Percentiles rank a stretch among this genome's conserved stretches.
Evolutionary conservation across 2,797 vertebrate species (phyloP).

Genomic region (Sus cebifrons): DNA sequence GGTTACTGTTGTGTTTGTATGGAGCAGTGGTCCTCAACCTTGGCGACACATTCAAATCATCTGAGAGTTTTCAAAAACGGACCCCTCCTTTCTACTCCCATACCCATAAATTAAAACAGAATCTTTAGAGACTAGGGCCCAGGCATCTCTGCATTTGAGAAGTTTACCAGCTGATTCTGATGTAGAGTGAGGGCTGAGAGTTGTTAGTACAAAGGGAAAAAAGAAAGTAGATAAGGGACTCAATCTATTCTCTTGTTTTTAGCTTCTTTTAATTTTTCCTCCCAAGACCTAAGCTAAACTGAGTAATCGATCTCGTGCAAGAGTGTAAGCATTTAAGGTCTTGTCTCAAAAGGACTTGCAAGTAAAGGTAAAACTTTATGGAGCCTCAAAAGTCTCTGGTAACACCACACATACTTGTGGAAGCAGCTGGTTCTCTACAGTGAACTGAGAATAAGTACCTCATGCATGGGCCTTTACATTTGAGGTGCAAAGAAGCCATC

Average conservation of each 20-base stretch:
- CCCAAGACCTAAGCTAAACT: not conserved
- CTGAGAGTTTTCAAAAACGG: not conserved
- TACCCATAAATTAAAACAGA: slow-evolving; percentile 29
- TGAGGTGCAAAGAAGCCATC: not conserved
- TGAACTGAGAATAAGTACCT: not conserved
- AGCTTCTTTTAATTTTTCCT: slow-evolving; percentile 54
- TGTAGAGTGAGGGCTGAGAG: not conserved
- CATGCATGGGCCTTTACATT: not conserved
- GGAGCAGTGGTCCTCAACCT: not conserved
- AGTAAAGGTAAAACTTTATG: slow-evolving; percentile 47
- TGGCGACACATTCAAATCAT: not conserved
- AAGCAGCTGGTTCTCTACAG: slow-evolving; percentile 2
- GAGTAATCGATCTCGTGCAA: not conserved
- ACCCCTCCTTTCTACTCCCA: not conserved
- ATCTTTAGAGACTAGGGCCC: not conserved
- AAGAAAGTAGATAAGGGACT: not conserved
- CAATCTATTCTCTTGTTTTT: slow-evolving; percentile 46
- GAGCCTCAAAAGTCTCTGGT: not conserved
- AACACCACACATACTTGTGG: slow-evolving; percentile 11
- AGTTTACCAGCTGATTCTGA: slow-evolving; percentile 43
- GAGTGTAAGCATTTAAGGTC: not conserved
- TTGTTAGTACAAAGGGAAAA: not conserved
- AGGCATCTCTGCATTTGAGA: not conserved
- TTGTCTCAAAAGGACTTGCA: slow-evolving; percentile 31
- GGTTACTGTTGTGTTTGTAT: not conserved